Evolutionary conservation across 2,888 invertebrate species (phyloP).

Genomic region (Chymomyza procnemis): DNA sequence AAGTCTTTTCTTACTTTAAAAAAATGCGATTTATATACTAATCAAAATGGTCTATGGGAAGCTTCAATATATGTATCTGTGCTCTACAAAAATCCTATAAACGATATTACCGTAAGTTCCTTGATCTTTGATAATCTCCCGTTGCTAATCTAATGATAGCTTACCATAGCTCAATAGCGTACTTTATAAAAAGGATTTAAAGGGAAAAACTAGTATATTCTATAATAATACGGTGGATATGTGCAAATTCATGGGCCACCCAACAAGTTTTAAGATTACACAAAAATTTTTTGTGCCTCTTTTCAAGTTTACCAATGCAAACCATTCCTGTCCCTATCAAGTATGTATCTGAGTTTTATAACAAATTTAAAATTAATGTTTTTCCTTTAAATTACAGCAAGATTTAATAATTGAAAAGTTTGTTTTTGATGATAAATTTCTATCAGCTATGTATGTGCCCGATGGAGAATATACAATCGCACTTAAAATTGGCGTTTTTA

Average conservation of each 20-base stretch:
- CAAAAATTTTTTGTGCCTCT: conserved; percentile 9
- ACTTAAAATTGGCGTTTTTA: neutral
- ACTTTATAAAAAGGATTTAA: conserved; percentile 6
- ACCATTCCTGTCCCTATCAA: conserved; percentile 18
- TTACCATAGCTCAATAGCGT: conserved; percentile 8
- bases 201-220: conserved; percentile 5
- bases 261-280: conserved; percentile 8
- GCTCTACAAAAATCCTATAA: neutral
- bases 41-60: neutral
- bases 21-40: neutral
- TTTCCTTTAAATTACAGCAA: neutral
- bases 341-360: neutral
- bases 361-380: neutral
- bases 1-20: neutral
- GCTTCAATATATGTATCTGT: neutral
- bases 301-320: conserved; percentile 7
- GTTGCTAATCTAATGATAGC: neutral
- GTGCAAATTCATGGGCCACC: conserved; percentile 15
- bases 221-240: conserved; percentile 25
- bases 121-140: neutral
- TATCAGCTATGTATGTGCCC: neutral
- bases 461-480: neutral
- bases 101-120: neutral
- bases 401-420: neutral
- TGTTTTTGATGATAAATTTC: neutral